Conservation (phyloP, 2,888 invertebrate species). For the Drosophila tanythrix region DNA sequence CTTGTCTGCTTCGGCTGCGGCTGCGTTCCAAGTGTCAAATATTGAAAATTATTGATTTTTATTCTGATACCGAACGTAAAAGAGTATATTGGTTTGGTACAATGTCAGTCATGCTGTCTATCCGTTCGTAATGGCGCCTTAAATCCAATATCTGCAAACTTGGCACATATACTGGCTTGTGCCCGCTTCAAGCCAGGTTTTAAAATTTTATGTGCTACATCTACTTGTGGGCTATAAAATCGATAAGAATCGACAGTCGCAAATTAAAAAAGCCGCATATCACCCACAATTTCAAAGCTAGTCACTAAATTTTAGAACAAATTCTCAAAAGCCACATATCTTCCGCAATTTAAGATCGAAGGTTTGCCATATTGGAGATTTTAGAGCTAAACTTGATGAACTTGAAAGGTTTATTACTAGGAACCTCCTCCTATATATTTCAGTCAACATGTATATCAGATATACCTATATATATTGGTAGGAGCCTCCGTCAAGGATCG, state of each 20-base stretch:
- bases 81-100: neutral
- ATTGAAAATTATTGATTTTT: slow-evolving; percentile 13
- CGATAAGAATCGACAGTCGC: neutral
- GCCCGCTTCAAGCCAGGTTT: neutral
- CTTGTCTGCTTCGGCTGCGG: slow-evolving; percentile 20
- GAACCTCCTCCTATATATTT: neutral
- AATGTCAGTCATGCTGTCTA: neutral
- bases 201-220: neutral
- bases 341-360: neutral
- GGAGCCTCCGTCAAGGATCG: neutral
- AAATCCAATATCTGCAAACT: neutral
- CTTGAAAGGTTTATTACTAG: neutral
- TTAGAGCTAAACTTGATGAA: too few species aligned
- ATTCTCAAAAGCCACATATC: neutral
- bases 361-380: neutral
- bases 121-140: neutral
- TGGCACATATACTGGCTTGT: neutral
- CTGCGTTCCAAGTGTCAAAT: slow-evolving; percentile 22
- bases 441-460: too few species aligned
- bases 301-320: neutral
- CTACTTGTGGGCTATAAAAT: neutral
- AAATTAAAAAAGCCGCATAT: neutral
- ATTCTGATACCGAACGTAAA: neutral
- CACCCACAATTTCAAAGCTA: neutral
- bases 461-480: too few species aligned